Conservation (phyloP, 2,113 vertebrate species). For the Nibea albiflora region DNA sequence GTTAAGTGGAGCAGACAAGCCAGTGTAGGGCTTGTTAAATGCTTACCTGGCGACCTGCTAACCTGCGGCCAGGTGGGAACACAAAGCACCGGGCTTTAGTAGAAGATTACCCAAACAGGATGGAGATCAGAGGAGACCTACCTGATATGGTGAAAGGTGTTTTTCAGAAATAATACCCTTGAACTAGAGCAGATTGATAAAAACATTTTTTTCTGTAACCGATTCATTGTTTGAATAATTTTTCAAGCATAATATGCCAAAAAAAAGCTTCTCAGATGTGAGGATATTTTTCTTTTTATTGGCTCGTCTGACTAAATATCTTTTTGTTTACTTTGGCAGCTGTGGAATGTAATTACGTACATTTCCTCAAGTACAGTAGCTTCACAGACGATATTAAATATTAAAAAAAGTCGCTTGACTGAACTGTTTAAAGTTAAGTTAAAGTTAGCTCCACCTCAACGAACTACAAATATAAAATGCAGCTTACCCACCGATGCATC, state of each 20-base stretch:
- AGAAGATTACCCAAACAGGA: conserved; percentile 70
- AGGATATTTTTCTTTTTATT: neutral
- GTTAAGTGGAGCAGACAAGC: conserved; percentile 86
- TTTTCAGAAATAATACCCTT: neutral
- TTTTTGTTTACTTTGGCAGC: neutral
- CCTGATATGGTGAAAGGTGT: conserved; percentile 32
- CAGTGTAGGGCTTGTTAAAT: conserved; percentile 74
- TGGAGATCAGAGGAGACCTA: conserved; percentile 57
- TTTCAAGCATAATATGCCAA: neutral
- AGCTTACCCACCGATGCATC: too few relatives aligned
- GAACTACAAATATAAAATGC: too few relatives aligned
- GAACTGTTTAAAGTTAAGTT: too few relatives aligned
- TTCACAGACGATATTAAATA: too few relatives aligned
- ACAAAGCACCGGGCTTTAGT: conserved; percentile 72
- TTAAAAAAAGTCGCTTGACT: too few relatives aligned
- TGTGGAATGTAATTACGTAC: neutral
- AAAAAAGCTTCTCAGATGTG: neutral
- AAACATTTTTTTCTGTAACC: neutral
- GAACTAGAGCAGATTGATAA: neutral
- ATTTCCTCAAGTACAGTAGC: neutral
- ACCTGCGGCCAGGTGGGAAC: conserved; percentile 82
- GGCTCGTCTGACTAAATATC: neutral
- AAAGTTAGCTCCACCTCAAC: too few relatives aligned
- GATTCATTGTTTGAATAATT: neutral
- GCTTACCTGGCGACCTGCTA: conserved; percentile 75